Evolutionary conservation across 92 coral and sea anemone species (phyloP).

Genomic region (Diadumene lineata): DNA sequence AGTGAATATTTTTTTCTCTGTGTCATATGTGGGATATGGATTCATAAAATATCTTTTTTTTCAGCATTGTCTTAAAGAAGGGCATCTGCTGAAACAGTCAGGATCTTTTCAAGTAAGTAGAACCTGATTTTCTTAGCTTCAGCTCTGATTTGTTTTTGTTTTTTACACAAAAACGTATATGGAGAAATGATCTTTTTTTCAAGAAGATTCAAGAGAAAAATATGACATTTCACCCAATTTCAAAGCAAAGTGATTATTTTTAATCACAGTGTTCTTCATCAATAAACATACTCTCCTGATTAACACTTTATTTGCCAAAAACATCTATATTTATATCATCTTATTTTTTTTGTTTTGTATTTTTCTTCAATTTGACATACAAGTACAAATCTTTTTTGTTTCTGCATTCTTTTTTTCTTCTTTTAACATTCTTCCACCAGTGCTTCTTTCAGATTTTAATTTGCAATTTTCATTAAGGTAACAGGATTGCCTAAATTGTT

Average conservation of each 20-base stretch:
- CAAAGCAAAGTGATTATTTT: neutral
- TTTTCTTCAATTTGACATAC: neutral
- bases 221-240: neutral
- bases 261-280: neutral
- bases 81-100: slow-evolving; percentile 87
- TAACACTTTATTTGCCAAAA: too few species aligned
- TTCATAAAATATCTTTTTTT: slow-evolving; percentile 15
- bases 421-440: neutral
- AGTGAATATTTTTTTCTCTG: neutral
- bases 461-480: neutral
- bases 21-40: too few species aligned
- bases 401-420: neutral
- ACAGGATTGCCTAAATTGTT: slow-evolving; percentile 8
- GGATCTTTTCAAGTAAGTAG: slow-evolving; percentile 94
- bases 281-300: neutral
- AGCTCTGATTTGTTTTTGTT: too few species aligned
- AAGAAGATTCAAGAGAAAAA: too few species aligned
- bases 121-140: neutral
- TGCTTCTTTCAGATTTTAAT: neutral
- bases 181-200: neutral
- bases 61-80: slow-evolving; percentile 89
- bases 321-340: too few species aligned
- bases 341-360: too few species aligned
- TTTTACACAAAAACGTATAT: neutral
- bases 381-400: neutral